These are phyloP conservation scores for Nesometra sesokonis DNA, from an alignment of 35 echinoderm and acorn worm species.

Conservation along the genomic window DNA sequence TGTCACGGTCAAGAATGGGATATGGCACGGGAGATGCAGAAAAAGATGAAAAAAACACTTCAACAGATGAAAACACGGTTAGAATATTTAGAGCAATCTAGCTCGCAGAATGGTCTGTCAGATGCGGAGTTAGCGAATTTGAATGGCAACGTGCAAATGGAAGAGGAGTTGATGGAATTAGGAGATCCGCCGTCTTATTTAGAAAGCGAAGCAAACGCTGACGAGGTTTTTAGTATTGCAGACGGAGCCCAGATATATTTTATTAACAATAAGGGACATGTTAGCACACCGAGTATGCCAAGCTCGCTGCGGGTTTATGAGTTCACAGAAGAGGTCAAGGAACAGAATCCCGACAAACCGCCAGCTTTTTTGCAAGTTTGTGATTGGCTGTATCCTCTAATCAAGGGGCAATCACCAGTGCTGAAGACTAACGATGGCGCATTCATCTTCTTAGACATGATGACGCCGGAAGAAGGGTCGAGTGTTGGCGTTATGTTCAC, in stretches of 20 bases:
- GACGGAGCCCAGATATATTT: conserved; percentile 81
- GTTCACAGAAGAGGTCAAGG: conserved; percentile 43
- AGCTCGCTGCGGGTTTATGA: conserved; percentile 58
- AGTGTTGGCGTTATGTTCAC: conserved; percentile 75
- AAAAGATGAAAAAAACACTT: conserved; percentile 77
- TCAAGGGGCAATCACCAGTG: conserved; percentile 70
- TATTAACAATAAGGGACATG: conserved; percentile 63
- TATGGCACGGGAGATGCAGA: conserved; percentile 39
- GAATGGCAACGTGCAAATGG: conserved; percentile 36
- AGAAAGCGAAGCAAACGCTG: conserved; percentile 53
- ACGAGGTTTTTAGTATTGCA: conserved; percentile 37
- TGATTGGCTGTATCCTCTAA: conserved; percentile 88
- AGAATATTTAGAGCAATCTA: conserved; percentile 45
- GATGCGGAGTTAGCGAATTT: conserved; percentile 27
- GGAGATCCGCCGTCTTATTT: conserved; percentile 64
- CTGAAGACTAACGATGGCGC: conserved; percentile 64
- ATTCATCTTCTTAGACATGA: conserved; percentile 70
- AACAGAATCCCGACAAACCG: conserved; percentile 35
- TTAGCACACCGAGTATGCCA: conserved; percentile 65
- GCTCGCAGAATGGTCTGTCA: neutral
- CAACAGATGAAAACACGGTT: conserved; percentile 81
- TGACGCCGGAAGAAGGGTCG: conserved; percentile 47
- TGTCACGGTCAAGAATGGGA: conserved; percentile 41
- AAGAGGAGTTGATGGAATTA: conserved; percentile 29
- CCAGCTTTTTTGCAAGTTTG: conserved; percentile 87